Evolutionary conservation across 2,797 vertebrate genomes (phyloP).

Genomic region (Malacoraja senta): DNA sequence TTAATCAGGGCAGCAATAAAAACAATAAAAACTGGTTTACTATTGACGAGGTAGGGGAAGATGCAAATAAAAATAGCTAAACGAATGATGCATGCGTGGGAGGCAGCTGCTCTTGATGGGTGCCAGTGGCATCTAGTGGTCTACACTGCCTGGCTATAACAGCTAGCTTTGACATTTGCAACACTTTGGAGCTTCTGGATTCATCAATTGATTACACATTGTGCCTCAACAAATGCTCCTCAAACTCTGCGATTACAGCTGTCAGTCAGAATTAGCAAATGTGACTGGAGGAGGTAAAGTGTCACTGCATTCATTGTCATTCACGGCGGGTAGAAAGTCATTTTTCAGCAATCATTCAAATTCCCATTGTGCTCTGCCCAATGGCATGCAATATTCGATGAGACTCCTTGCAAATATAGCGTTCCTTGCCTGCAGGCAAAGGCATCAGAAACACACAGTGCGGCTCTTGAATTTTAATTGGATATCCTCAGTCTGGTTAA

Average conservation of each 20-base stretch:
- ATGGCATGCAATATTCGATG: background rate
- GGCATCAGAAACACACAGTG: background rate
- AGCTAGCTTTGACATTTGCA: background rate
- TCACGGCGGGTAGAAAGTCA: background rate
- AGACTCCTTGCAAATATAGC: background rate
- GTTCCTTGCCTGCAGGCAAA: background rate
- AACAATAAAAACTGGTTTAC: background rate
- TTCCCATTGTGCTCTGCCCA: background rate
- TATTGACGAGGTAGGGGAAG: background rate
- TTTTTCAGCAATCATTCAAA: slow-evolving; percentile 15
- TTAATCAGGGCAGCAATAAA: background rate
- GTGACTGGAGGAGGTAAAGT: slow-evolving; percentile 19
- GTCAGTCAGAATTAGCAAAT: slow-evolving; percentile 10
- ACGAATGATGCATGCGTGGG: background rate
- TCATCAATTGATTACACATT: background rate
- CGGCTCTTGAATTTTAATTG: background rate
- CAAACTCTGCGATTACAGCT: slow-evolving; percentile 14
- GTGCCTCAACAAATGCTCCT: background rate
- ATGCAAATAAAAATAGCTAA: background rate
- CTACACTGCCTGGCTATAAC: background rate
- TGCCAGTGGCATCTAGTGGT: background rate
- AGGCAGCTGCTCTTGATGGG: background rate
- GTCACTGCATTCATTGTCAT: background rate
- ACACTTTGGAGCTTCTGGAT: background rate
- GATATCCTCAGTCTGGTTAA: background rate